Evolutionary conservation across 2,797 vertebrate genomes (phyloP).

Genomic region (Platyrinchus mystaceus): DNA sequence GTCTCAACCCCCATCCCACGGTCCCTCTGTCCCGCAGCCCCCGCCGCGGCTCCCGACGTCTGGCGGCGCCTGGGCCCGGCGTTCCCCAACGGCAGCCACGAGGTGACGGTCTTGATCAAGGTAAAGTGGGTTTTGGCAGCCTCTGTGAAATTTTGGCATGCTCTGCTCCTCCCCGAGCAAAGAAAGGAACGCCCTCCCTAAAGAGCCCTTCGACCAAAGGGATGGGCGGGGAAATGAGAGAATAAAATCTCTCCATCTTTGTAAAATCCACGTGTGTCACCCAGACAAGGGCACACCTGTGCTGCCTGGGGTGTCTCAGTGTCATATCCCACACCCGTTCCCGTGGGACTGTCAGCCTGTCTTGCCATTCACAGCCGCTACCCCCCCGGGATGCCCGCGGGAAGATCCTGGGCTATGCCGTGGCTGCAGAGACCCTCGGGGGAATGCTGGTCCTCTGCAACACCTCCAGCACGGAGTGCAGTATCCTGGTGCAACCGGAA

Average conservation of each 20-base stretch:
- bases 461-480: slow-evolving; percentile 30
- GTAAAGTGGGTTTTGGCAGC: slow-evolving; percentile 35
- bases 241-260: neutral
- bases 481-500: slow-evolving; percentile 41
- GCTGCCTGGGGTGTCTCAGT: fast-evolving
- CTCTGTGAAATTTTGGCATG: fast-evolving
- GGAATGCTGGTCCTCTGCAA: neutral
- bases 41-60: slow-evolving; percentile 67
- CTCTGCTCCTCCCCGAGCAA: neutral
- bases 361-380: slow-evolving; percentile 64
- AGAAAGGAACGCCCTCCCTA: neutral
- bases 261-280: fast-evolving
- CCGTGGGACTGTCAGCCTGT: fast-evolving
- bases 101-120: slow-evolving; percentile 83
- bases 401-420: slow-evolving; percentile 69
- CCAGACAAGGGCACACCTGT: fast-evolving
- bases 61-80: slow-evolving; percentile 75
- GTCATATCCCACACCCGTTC: fast-evolving
- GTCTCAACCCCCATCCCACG: fast-evolving
- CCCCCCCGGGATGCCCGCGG: slow-evolving; percentile 67
- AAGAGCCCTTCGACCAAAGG: neutral
- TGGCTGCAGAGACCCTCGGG: slow-evolving; percentile 35
- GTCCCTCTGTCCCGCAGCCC: slow-evolving; percentile 67
- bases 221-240: fast-evolving
- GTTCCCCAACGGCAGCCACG: neutral